Conservation (phyloP, 2,888 invertebrate species). For the Torymus aiolomorphi region DNA sequence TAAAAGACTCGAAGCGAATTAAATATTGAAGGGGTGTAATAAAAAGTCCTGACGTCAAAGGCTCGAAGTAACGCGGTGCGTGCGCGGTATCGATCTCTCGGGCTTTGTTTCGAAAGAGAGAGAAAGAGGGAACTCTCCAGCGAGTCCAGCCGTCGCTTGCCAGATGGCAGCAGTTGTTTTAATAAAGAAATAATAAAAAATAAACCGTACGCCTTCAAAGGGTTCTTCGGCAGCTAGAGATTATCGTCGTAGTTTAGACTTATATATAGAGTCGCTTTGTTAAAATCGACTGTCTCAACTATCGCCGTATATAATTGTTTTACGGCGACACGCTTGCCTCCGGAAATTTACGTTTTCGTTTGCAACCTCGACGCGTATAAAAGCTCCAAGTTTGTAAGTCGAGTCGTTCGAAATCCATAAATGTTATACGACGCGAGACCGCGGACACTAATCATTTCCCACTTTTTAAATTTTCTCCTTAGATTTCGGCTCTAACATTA, state of each 20-base stretch:
- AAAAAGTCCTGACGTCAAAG: constrained; percentile 37
- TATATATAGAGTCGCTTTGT: background rate
- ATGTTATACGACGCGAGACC: background rate
- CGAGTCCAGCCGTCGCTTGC: background rate
- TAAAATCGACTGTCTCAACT: background rate
- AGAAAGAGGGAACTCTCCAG: constrained; percentile 4
- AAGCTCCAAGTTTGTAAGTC: constrained; percentile 26
- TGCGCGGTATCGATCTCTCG: background rate
- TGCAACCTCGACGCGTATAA: constrained; percentile 7
- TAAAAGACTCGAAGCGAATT: background rate
- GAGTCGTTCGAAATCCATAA: constrained; percentile 28
- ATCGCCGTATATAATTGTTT: constrained; percentile 19
- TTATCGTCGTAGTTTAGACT: too few species aligned
- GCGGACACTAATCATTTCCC: too few species aligned
- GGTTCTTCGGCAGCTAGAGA: too few species aligned
- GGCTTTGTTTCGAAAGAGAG: constrained; percentile 1
- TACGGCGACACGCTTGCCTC: constrained; percentile 3
- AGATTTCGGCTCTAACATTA: too few species aligned
- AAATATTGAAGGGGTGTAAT: constrained; percentile 23
- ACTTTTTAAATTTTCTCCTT: too few species aligned
- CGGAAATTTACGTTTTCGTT: constrained; percentile 27
- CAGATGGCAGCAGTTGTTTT: constrained; percentile 27
- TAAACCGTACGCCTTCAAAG: too few species aligned
- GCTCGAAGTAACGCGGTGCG: constrained; percentile 26
- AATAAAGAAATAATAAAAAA: background rate